phyloP scores from a whole-genome alignment of 2,888 invertebrate genomes.

The Leucoma salicis region DNA sequence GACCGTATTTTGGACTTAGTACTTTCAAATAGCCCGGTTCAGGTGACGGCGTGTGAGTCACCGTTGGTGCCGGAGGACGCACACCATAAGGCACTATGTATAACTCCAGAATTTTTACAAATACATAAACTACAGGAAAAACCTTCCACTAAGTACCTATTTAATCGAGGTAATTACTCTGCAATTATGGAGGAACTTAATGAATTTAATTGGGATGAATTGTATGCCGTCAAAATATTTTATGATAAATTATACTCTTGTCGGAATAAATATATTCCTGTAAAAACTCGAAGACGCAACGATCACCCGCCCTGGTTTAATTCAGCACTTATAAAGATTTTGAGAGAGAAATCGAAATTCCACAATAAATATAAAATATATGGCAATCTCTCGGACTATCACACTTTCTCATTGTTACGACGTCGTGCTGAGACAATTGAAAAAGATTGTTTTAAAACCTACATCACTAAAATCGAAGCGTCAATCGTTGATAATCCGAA shows the following conservation, averaged over 20 bases:
- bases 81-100: too few relatives aligned
- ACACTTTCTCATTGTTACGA: constrained; percentile 1
- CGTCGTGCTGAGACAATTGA: not conserved
- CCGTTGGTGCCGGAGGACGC: too few relatives aligned
- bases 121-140: too few relatives aligned
- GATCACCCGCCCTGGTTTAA: constrained; percentile 1
- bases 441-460: not conserved
- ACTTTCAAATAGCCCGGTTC: too few relatives aligned
- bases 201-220: not conserved
- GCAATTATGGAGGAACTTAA: too few relatives aligned
- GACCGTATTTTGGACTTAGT: too few relatives aligned
- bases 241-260: constrained; percentile 4
- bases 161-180: too few relatives aligned
- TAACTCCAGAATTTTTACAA: too few relatives aligned
- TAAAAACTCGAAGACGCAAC: not conserved
- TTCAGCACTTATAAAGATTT: not conserved
- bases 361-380: constrained; percentile 2
- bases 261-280: constrained; percentile 1
- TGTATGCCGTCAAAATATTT: not conserved
- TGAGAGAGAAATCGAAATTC: constrained; percentile 6
- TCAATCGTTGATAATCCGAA: not conserved
- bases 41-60: too few relatives aligned
- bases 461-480: not conserved
- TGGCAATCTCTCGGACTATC: constrained; percentile 2
- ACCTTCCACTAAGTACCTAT: too few relatives aligned